Evolutionary conservation across 1,140 invertebrate species (phyloP), one percentile per base, ranked within the genome.

Genomic region (Aradophagus sp.): DNA sequence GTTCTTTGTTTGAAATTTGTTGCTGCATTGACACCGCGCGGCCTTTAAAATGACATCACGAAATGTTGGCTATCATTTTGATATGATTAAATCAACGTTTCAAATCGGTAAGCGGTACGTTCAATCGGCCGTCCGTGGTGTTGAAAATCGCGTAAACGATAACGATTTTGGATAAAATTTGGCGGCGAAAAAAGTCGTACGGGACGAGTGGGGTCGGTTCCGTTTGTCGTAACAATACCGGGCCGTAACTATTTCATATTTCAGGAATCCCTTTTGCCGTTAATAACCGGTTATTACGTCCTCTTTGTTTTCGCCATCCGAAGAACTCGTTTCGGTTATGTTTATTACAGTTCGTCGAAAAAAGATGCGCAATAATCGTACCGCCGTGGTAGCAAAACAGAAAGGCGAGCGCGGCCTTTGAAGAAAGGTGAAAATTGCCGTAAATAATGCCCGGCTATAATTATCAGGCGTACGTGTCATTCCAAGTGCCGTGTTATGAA

Each of bases 291-390:
- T 59, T 53, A 59, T 66, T 48, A 62, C 32, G 35, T 31, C 2
- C 44, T 66, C 66, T 52, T 65, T 75, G 53, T 70, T 70, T 74
- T 78, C 74, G 74, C 38, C 67, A 61, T 76, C 74, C 74, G 20
- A 59, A 53, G 74, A 78, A 78, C 69, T 72, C 62, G 69, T 77
- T 78, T 77, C 42, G 50, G 65, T 12, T 47, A 34, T 41, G 62
- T 53, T 68, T 59, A 59, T 59, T 59, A 35, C 63, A 34, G 14
- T 65, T 58, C 59, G 29, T 10, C 48, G 59, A 61, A 67, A 66
- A 53, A 66, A 62, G 55, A 61, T 35, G 55, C 62, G 62, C 52
- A 47, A 62, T 66, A 61, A 66, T 65, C 39, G 55, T 50, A 19
- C 47, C 41, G 26, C 14, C 55, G 55, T 34, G 39, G 39, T 47